Percentiles rank a stretch among this genome's conserved stretches.
These are phyloP conservation scores for Trachelus troglodyta DNA, from an alignment of 2,888 invertebrate species.

Conservation along the genomic window DNA sequence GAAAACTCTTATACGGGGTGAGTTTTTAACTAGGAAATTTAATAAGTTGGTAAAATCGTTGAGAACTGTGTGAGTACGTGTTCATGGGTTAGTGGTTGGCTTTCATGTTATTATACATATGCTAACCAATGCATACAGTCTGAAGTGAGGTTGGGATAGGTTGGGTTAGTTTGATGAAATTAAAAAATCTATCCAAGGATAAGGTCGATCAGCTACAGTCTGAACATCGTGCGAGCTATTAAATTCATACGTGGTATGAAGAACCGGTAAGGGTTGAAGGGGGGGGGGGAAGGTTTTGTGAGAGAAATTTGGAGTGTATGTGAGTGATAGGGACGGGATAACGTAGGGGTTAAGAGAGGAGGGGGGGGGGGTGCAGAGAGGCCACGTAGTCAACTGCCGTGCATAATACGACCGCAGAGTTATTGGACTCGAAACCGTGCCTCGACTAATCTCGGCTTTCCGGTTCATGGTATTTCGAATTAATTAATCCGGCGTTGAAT, in stretches of 20 bases:
- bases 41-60: background rate
- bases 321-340: background rate
- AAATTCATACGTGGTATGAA: background rate
- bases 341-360: background rate
- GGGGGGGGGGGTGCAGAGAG: background rate
- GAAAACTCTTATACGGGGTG: background rate
- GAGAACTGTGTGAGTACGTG: background rate
- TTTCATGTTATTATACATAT: background rate
- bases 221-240: background rate
- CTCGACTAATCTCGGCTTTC: conserved; percentile 49
- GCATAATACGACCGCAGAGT: background rate
- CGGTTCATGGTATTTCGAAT: conserved; percentile 53
- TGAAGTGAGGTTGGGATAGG: background rate
- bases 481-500: conserved; percentile 55
- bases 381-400: background rate
- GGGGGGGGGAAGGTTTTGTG: too few relatives aligned
- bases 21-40: background rate
- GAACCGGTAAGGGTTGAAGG: too few relatives aligned
- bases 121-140: background rate
- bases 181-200: background rate
- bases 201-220: background rate
- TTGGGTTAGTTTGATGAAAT: background rate
- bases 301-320: background rate
- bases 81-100: background rate
- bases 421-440: conserved; percentile 23